Base-by-base conservation (phyloP, 1,140 invertebrate species). In the Melitaea cinxia region DNA sequence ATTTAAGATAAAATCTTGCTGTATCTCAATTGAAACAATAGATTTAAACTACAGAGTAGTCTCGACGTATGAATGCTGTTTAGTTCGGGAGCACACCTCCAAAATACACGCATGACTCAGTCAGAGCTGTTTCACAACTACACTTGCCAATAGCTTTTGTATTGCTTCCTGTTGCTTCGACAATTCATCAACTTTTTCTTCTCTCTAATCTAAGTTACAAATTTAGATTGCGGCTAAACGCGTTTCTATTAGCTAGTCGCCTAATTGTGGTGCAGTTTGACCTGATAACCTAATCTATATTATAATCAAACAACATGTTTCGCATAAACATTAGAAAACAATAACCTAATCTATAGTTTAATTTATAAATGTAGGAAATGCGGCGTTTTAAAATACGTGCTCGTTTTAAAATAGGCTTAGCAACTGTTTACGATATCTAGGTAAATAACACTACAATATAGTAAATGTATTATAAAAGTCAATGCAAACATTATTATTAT, bases 121-220 rank as follows among this genome's bases (percentile, higher is more conserved):
- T 42, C 61, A 45, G 66, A 45, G 70, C 80, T 78, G 81, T 87
- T 85, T 87, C 84, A 83, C 83, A 83, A 83, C 82, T 81, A 78
- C 78, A 78, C 85, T 78, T 83, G 85, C 85, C 87, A 88, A 88
- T 88, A 78, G 80, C 83, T 85, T 83, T 78, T 83, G 78, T 89
- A 86, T 83, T 81, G 84, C 84, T 88, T 89, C 85, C 85, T 88
- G 83, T 75, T 81, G 56, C 50, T 60, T 66, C 10, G 59, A 66
- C 64, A 45, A 54, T 59, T 45, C 39, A 23, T 53, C 1, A 37
- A 24, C n/a, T 57, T 58, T 58, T 58, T 58, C 45, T 49, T 26
- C n/a, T 21, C 28, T 45, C 4, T 33, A 12, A 57, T 57, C 15
- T 52, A 39, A 30, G 54, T 19, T 45, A 52, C 57, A 52, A 65